Conservation (phyloP, 2,113 vertebrate species). For the Daboia siamensis region DNA sequence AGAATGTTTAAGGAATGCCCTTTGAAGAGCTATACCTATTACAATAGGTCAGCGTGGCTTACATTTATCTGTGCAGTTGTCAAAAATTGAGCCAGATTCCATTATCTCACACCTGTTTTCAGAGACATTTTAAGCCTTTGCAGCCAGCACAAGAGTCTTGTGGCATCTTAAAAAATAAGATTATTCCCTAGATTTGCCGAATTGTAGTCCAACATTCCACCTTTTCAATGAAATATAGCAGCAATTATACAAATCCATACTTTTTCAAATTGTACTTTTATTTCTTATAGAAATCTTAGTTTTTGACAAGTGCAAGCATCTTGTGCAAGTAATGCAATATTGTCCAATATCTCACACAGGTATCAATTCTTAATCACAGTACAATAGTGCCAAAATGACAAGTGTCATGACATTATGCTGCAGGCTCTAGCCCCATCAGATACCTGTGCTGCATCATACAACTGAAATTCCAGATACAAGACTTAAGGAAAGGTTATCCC, state of each 20-base stretch:
- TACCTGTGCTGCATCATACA: background rate
- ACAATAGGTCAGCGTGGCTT: background rate
- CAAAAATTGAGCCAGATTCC: background rate
- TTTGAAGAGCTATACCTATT: background rate
- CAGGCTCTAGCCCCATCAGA: background rate
- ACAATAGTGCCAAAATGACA: background rate
- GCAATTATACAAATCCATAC: background rate
- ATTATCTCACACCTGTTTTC: background rate
- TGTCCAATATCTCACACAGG: background rate
- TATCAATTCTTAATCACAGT: background rate
- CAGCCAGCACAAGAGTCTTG: background rate
- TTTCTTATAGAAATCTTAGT: background rate
- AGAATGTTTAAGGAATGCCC: background rate
- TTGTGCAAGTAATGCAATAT: background rate
- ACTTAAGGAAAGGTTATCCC: background rate
- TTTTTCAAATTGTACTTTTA: background rate
- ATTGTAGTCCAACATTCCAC: background rate
- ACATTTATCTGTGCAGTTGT: background rate
- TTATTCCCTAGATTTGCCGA: background rate
- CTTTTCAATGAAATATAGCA: background rate
- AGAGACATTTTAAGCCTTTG: background rate
- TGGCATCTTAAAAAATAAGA: background rate
- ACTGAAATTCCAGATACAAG: background rate
- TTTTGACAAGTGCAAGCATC: background rate
- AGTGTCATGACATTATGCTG: background rate